Conservation (phyloP, 2,797 vertebrate species). For the Melanotaenia maccullochi region DNA sequence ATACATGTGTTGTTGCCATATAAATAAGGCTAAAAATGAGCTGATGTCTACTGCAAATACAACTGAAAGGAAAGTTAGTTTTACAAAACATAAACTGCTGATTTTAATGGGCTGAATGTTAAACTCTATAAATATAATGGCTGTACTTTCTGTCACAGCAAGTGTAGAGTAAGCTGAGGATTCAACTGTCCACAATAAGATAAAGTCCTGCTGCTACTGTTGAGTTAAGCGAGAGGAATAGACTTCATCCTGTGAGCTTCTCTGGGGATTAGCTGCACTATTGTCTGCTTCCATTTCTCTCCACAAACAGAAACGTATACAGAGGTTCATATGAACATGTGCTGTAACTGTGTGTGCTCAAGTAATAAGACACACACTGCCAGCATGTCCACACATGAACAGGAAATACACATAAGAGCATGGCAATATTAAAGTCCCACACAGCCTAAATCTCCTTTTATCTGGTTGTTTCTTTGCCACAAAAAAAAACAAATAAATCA, state of each 20-base stretch:
- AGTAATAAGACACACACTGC: slow-evolving; percentile 2
- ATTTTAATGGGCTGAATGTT: slow-evolving; percentile 16
- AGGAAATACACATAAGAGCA: slow-evolving; percentile 3
- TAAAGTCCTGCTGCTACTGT: slow-evolving; percentile 25
- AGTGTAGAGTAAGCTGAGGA: slow-evolving; percentile 15
- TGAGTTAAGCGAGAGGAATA: slow-evolving; percentile 43
- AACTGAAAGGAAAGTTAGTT: slow-evolving; percentile 9
- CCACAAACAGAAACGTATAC: slow-evolving; percentile 21
- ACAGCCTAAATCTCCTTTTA: slow-evolving; percentile 1
- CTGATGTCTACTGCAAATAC: slow-evolving; percentile 24
- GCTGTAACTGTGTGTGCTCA: slow-evolving; percentile 2
- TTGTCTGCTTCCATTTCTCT: slow-evolving; percentile 48
- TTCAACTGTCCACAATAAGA: slow-evolving; percentile 26
- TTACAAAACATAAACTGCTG: not conserved
- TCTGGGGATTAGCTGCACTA: slow-evolving; percentile 64
- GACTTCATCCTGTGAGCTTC: slow-evolving; percentile 70
- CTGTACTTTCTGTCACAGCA: not conserved
- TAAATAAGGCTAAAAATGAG: not conserved
- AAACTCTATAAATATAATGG: not conserved
- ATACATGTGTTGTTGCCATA: not conserved
- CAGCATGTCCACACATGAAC: not conserved
- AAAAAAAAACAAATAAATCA: not conserved
- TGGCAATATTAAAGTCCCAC: slow-evolving; percentile 10
- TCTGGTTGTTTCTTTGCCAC: not conserved
- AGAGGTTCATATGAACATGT: slow-evolving; percentile 14